phyloP scores from a whole-genome alignment of 2,797 vertebrate species.

The Hozukius guyotensis region DNA sequence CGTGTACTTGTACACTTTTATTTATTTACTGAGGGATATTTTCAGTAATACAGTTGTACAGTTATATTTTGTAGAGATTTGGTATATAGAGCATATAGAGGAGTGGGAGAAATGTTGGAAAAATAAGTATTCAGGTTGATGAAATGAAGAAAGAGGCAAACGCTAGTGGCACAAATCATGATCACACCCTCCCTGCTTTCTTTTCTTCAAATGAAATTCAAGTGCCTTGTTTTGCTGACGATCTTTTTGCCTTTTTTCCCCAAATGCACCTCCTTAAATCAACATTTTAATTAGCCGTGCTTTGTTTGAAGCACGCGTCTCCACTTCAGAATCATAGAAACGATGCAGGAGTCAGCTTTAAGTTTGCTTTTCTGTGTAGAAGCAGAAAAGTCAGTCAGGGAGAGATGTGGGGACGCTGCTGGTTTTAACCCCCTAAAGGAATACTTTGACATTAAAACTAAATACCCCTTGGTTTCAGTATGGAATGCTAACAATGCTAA shows the following conservation, averaged over 20 bases:
- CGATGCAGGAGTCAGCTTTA: constrained; percentile 1
- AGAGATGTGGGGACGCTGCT: constrained; percentile 4
- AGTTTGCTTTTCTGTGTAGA: background rate
- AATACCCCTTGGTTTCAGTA: constrained; percentile 15
- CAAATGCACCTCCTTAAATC: constrained; percentile 43
- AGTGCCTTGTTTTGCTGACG: constrained; percentile 78
- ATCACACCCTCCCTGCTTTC: constrained; percentile 59
- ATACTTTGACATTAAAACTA: constrained; percentile 32
- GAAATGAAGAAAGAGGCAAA: constrained; percentile 50
- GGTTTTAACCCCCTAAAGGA: constrained; percentile 22
- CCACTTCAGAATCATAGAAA: constrained; percentile 11
- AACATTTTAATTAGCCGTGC: background rate
- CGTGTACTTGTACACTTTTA: constrained; percentile 74
- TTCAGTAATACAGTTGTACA: constrained; percentile 82
- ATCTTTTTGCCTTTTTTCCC: constrained; percentile 63
- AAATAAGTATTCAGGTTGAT: constrained; percentile 57
- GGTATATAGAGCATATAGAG: constrained; percentile 71
- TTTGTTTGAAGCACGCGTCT: background rate
- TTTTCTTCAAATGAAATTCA: constrained; percentile 68
- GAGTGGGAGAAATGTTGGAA: constrained; percentile 10
- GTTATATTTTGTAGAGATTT: constrained; percentile 84
- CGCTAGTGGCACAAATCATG: constrained; percentile 66
- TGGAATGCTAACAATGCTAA: constrained; percentile 44
- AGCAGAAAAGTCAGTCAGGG: constrained; percentile 9
- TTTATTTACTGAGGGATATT: constrained; percentile 83